Base-by-base conservation (phyloP, 2,113 vertebrate genomes). In the Cyanistes caeruleus region DNA sequence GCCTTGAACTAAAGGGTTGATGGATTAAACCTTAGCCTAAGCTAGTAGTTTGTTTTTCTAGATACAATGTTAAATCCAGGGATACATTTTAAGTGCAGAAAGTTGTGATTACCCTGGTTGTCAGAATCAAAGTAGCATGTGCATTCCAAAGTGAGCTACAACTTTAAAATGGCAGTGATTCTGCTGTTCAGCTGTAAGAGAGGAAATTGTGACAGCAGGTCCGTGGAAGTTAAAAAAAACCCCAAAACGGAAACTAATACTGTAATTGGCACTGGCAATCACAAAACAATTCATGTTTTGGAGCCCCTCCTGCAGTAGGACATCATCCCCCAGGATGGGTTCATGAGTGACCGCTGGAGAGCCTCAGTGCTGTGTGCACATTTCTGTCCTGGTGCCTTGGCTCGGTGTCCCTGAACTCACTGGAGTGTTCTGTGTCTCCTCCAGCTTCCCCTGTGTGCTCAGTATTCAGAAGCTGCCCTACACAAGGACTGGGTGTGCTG, bases 111-210 rank as follows among this genome's bases (percentile, higher is more conserved):
- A 17, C 5, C 1, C 0, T 2, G 28, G 15, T 49, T 87, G 24
- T 68, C 69, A 28, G 62, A 89, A 30, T 24, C 68, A 15, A 46
- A 75, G 28, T 16, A 44, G 15, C 0, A 0, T 3, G 12, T 17
- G 20, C 9, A 3, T 76, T 90, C 21, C 37, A 46, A 82, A 53
- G 39, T 19, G n/a, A 85, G 35, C 37, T 73, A 9, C 64, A 67
- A 58, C 18, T 46, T 43, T 59, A 15, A 35, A 62, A 39, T 41
- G 58, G 80, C 2, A 0, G 11, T 53, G 68, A 59, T 65, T 59
- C 55, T 64, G 22, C 44, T 76, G 31, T 41, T 93, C 10, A 6
- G 46, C 41, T 56, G 10, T 49, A 28, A 28, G 20, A 64, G 55
- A 55, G 63, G 33, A 37, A 76, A 52, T 51, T 28, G 46, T 82